phyloP scores from a whole-genome alignment of 2,113 vertebrate genomes.

The Plestiodon gilberti region DNA sequence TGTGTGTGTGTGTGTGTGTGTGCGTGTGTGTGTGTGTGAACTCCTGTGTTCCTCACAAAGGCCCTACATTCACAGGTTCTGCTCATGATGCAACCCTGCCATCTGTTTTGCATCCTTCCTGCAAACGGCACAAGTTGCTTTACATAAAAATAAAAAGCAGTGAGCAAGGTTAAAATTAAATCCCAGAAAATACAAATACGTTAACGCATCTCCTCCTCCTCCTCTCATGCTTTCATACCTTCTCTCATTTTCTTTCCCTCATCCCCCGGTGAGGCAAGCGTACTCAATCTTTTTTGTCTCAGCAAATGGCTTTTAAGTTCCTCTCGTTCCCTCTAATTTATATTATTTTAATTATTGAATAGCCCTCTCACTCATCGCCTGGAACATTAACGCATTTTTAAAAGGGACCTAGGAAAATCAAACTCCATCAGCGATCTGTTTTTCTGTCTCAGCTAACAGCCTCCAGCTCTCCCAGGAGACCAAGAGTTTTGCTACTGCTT shows the following conservation, averaged over 20 bases:
- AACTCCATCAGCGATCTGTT: constrained; percentile 59
- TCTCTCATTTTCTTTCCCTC: constrained; percentile 1
- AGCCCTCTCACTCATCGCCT: constrained; percentile 61
- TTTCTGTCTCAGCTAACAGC: constrained; percentile 55
- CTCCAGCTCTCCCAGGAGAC: constrained; percentile 60
- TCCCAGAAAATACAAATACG: neutral
- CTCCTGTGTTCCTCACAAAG: no score
- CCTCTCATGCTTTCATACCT: constrained; percentile 26
- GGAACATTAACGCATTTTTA: constrained; percentile 58
- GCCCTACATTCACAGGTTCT: no score
- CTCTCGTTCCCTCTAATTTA: constrained; percentile 68
- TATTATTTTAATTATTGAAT: constrained; percentile 78
- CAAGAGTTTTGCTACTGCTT: neutral
- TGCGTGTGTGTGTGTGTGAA: no score
- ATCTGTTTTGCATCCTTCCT: neutral
- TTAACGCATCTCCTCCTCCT: neutral
- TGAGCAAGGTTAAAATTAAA: constrained; percentile 22
- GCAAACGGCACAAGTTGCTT: neutral
- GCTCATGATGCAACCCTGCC: neutral
- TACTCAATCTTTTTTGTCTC: constrained; percentile 64
- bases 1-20: no score
- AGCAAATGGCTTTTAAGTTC: constrained; percentile 74
- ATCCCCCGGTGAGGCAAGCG: constrained; percentile 42
- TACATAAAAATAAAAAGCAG: neutral
- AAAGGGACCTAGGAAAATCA: constrained; percentile 61